Evolutionary conservation across 2,888 invertebrate species (phyloP).

Genomic region (Standfussiana lucernea): DNA sequence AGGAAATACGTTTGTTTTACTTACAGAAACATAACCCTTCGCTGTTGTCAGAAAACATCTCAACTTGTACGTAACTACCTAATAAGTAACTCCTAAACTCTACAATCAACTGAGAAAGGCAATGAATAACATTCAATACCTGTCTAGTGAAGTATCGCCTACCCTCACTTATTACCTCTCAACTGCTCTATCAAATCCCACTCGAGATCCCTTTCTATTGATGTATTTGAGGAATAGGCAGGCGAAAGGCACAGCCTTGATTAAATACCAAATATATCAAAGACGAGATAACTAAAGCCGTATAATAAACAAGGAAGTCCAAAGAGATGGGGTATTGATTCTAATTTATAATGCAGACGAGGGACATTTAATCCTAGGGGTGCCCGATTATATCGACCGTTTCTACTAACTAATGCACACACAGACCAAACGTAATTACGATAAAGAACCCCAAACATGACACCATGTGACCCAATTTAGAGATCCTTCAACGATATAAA

Average conservation of each 20-base stretch:
- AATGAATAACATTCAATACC: slow-evolving; percentile 35
- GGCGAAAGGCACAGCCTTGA: slow-evolving; percentile 57
- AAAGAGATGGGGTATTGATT: slow-evolving; percentile 74
- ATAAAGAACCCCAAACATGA: slow-evolving; percentile 67
- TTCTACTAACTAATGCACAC: slow-evolving; percentile 75
- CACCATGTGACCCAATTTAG: slow-evolving; percentile 57
- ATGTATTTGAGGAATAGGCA: slow-evolving; percentile 57
- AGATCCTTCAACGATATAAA: slow-evolving; percentile 41
- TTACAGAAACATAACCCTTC: slow-evolving; percentile 11
- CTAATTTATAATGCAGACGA: slow-evolving; percentile 80
- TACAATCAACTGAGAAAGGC: slow-evolving; percentile 30
- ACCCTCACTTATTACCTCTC: slow-evolving; percentile 53
- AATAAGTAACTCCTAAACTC: slow-evolving; percentile 30
- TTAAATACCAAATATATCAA: slow-evolving; percentile 64
- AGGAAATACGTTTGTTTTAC: slow-evolving; percentile 14
- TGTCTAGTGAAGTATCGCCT: slow-evolving; percentile 35
- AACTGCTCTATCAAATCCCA: slow-evolving; percentile 59
- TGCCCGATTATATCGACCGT: slow-evolving; percentile 74
- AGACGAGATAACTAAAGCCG: slow-evolving; percentile 64
- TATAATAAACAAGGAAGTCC: slow-evolving; percentile 73
- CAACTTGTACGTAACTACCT: neutral
- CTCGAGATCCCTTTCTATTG: slow-evolving; percentile 56
- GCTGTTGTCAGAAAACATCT: neutral
- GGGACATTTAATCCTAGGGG: slow-evolving; percentile 75
- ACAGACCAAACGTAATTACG: slow-evolving; percentile 72